phyloP scores from a whole-genome alignment of 2,888 invertebrate genomes.

The Latrodectus hesperus region DNA sequence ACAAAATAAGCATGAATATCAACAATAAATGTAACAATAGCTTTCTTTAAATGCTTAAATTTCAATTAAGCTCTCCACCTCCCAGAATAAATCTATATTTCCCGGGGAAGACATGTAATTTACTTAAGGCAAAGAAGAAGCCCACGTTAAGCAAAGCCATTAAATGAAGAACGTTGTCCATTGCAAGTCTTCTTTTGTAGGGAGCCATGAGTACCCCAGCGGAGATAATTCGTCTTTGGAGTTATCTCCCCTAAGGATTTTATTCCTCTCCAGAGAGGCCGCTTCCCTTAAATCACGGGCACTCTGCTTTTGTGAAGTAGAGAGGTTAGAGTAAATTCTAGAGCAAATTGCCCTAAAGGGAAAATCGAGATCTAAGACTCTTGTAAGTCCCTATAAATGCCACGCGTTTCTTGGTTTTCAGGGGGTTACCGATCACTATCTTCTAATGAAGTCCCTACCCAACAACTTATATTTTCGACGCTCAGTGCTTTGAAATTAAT shows the following conservation, averaged over 20 bases:
- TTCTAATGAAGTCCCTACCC: conserved; percentile 22
- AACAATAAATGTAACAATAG: too few species aligned
- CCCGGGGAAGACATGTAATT: background rate
- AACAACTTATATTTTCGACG: conserved; percentile 3
- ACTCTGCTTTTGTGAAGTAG: conserved; percentile 1
- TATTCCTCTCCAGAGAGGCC: conserved; percentile 45
- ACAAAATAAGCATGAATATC: too few species aligned
- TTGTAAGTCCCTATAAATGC: conserved; percentile 54
- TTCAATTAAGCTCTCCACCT: too few species aligned
- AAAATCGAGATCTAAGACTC: conserved; percentile 55
- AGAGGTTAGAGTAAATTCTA: conserved; percentile 18
- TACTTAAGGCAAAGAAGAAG: background rate
- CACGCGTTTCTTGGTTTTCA: conserved; percentile 29
- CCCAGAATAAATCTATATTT: background rate
- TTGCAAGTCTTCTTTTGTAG: conserved; percentile 20
- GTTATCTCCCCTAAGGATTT: conserved; percentile 58
- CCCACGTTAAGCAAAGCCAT: conserved; percentile 21
- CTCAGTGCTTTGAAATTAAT: conserved; percentile 1
- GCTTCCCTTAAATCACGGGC: conserved; percentile 55
- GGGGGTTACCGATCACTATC: conserved; percentile 26
- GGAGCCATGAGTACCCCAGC: conserved; percentile 27
- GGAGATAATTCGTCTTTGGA: conserved; percentile 56
- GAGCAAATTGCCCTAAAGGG: conserved; percentile 50
- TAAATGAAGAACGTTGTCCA: conserved; percentile 39
- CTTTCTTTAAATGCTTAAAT: too few species aligned